Conservation (phyloP, 2,113 vertebrate species). For the Percina caprodes region DNA sequence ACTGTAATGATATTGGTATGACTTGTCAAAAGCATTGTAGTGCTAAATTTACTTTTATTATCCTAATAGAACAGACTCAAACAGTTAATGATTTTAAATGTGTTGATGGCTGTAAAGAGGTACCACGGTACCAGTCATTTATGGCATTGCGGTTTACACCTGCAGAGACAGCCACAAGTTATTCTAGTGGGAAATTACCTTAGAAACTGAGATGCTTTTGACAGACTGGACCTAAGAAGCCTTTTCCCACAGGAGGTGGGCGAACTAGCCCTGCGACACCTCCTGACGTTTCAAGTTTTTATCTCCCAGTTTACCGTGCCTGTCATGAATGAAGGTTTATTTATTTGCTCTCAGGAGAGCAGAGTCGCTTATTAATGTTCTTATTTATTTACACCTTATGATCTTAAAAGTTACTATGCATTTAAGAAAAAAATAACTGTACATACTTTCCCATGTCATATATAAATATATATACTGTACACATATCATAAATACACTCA, state of each 20-base stretch:
- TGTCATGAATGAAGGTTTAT: conserved; percentile 84
- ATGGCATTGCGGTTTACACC: conserved; percentile 8
- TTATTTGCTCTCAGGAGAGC: conserved; percentile 87
- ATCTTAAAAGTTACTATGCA: conserved; percentile 87
- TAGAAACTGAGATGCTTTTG: conserved; percentile 35
- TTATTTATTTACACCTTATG: conserved; percentile 85
- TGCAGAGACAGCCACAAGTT: conserved; percentile 19
- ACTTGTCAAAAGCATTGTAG: conserved; percentile 34
- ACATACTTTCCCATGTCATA: conserved; percentile 82
- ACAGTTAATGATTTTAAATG: conserved; percentile 9
- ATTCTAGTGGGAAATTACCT: conserved; percentile 7
- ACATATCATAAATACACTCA: conserved; percentile 67
- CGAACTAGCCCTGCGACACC: not conserved
- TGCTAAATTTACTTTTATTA: conserved; percentile 1
- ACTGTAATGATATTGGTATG: not conserved
- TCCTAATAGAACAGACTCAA: conserved; percentile 3
- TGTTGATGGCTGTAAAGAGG: conserved; percentile 16
- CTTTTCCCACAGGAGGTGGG: conserved; percentile 1
- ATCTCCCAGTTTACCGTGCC: conserved; percentile 31
- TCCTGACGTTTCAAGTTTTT: conserved; percentile 4
- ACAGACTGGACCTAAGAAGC: conserved; percentile 19
- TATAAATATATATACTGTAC: conserved; percentile 74
- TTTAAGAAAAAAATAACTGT: conserved; percentile 78
- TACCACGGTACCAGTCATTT: conserved; percentile 17
- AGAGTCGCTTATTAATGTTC: conserved; percentile 80